phyloP scores from a whole-genome alignment of 2,888 invertebrate species.

The Drosophila pegasa region DNA sequence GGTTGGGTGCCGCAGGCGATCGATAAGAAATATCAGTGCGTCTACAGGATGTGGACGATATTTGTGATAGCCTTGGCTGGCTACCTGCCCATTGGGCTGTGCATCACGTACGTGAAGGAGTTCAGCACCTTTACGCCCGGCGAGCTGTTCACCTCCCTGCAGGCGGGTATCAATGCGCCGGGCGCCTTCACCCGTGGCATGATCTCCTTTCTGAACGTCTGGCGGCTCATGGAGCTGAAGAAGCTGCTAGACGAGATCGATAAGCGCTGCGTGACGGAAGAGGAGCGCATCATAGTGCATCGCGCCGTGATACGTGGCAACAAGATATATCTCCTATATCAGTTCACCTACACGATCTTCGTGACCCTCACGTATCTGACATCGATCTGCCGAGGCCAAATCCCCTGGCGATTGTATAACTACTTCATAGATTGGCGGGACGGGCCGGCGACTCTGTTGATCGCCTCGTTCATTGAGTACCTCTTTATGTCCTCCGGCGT shows the following conservation, averaged over 20 bases:
- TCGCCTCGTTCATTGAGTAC: conserved; percentile 28
- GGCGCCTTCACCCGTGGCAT: conserved; percentile 33
- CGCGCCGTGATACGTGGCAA: conserved; percentile 39
- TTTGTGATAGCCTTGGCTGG: conserved; percentile 14
- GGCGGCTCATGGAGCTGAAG: conserved; percentile 28
- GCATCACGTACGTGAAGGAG: conserved; percentile 29
- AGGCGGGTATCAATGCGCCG: conserved; percentile 39
- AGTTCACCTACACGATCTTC: conserved; percentile 25
- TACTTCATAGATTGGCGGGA: conserved; percentile 44
- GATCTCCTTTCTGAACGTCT: conserved; percentile 12
- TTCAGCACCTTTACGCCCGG: conserved; percentile 45
- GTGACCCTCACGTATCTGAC: conserved; percentile 15
- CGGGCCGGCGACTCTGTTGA: conserved; percentile 16
- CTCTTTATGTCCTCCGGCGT: conserved; percentile 15
- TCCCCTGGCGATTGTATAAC: conserved; percentile 52
- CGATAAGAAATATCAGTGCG: neutral
- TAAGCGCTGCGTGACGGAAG: conserved; percentile 13
- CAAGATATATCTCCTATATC: conserved; percentile 29
- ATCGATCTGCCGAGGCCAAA: conserved; percentile 6
- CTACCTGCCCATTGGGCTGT: conserved; percentile 38
- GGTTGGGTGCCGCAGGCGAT: conserved; percentile 38
- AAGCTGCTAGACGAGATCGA: conserved; percentile 31
- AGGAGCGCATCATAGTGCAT: conserved; percentile 39
- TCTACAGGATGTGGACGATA: conserved; percentile 17
- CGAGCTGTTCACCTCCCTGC: conserved; percentile 57